Conservation (phyloP, 2,888 invertebrate genomes). For the Choreutis nemorana region DNA sequence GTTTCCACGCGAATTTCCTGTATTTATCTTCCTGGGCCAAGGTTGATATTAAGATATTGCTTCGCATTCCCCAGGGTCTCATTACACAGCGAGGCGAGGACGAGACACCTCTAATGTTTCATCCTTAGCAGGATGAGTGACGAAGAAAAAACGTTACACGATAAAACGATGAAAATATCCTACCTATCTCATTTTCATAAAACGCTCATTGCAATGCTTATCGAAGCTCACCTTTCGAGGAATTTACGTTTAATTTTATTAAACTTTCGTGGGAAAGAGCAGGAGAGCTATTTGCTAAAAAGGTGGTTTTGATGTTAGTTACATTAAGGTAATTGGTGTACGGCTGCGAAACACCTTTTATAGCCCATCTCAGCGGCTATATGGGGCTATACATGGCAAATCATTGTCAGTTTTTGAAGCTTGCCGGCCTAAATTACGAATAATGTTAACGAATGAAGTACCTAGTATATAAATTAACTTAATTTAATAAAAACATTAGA, state of each 20-base stretch:
- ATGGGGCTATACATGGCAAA: constrained; percentile 44
- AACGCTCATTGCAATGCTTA: constrained; percentile 23
- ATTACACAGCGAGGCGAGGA: constrained; percentile 44
- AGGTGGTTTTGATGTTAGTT: constrained; percentile 54
- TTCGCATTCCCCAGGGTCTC: constrained; percentile 58
- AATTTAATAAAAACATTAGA: too few relatives aligned
- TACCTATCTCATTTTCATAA: constrained; percentile 37
- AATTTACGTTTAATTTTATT: constrained; percentile 49
- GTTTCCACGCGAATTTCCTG: constrained; percentile 47
- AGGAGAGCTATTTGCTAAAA: constrained; percentile 45
- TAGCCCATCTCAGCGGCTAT: constrained; percentile 46
- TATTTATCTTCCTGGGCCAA: constrained; percentile 56
- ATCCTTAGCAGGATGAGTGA: constrained; percentile 33
- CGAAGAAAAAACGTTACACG: constrained; percentile 19
- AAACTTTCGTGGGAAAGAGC: constrained; percentile 39
- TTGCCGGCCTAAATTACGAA: constrained; percentile 37
- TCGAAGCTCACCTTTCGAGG: constrained; percentile 17
- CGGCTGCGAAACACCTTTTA: constrained; percentile 56
- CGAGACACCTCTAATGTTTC: constrained; percentile 52
- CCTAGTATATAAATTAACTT: constrained; percentile 39
- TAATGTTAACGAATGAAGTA: constrained; percentile 48
- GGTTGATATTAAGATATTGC: constrained; percentile 63
- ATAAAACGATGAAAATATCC: constrained; percentile 19
- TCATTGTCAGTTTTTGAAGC: constrained; percentile 49
- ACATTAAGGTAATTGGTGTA: constrained; percentile 61